Evolutionary conservation across 2,888 invertebrate genomes (phyloP), one percentile per base, ranked within the genome.

Genomic region (Tricholauxania praeusta): DNA sequence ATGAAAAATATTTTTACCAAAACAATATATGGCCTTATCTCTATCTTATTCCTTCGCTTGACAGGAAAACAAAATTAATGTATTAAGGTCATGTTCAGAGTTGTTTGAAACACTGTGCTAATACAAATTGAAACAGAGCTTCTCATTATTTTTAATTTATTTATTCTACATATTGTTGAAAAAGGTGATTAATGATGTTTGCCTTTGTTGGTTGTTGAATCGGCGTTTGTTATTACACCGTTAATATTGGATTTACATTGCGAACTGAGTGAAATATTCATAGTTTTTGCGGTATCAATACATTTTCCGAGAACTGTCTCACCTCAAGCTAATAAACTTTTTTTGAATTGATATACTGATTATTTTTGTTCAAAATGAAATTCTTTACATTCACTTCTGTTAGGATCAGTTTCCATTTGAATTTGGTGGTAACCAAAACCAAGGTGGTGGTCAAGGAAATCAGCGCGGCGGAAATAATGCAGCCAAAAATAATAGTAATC

Each of bases 401-500:
- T 83, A 86, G 87, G 86, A 86, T 79, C 79, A 84, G 79, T 85
- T 83, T 81, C 79, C 81, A 81, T 86, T 85, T 85, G 86, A 86
- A 79, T 85, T 86, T 84, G 86, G 83, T 79, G 84, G 83, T 81
- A 86, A 84, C 82, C 85, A 85, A 82, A 85, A 84, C 82, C 85
- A 84, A 84, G 84, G 84, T 80, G 85, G 84, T 74, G 81, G 79
- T 73, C 77, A 83, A 74, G 83, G 84, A 79, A 82, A 83, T 81
- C 85, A 86, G 78, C 83, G 83, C 76, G 83, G 84, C 75, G 82
- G 82, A 74, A 83, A 77, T 72, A 80, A 78, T 74, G 79, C 77
- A 73, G 80, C 74, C 80, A 84, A 82, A 79, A 85, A 83, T 78
- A 86, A 83, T 81, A 84, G 81, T 79, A 85, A 83, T 79, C 86